These are phyloP conservation scores for Hydrozoanthus tunicans DNA, from an alignment of 64 coral and sea anemone genomes.

Conservation along the genomic window DNA sequence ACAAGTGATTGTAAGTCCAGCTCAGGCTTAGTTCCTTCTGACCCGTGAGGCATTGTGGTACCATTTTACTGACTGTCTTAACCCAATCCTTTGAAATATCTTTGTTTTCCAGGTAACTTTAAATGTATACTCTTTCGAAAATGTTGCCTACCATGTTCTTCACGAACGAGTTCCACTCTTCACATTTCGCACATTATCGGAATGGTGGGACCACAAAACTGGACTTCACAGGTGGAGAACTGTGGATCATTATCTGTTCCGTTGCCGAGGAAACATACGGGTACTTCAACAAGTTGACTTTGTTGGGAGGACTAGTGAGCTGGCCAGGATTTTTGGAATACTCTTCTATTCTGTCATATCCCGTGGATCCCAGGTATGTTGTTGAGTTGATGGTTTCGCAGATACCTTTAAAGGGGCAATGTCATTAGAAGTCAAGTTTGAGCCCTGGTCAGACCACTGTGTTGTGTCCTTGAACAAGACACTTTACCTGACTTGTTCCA, in stretches of 20 bases:
- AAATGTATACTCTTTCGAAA: constrained; percentile 93
- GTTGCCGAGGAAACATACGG: constrained; percentile 84
- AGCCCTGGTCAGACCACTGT: too few species aligned
- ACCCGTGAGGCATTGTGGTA: too few species aligned
- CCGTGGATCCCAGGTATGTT: constrained; percentile 92
- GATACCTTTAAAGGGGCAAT: neutral
- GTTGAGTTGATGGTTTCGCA: neutral
- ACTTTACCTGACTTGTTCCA: too few species aligned
- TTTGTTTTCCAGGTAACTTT: constrained; percentile 65
- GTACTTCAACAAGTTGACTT: constrained; percentile 88
- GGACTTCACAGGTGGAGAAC: constrained; percentile 84
- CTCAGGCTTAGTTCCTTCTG: too few species aligned
- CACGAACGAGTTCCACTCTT: constrained; percentile 91
- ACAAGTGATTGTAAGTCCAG: too few species aligned
- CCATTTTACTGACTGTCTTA: neutral
- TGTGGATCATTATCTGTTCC: constrained; percentile 87
- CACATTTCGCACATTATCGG: constrained; percentile 74
- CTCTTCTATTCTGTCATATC: constrained; percentile 96
- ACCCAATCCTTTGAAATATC: neutral
- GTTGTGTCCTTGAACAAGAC: too few species aligned
- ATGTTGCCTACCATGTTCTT: constrained; percentile 91
- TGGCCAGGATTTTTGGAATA: constrained; percentile 98
- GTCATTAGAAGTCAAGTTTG: too few species aligned
- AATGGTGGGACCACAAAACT: constrained; percentile 96
- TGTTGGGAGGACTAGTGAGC: constrained; percentile 91